These are phyloP conservation scores for Platycnemis pennipes DNA, from an alignment of 2,888 invertebrate genomes.

Conservation along the genomic window DNA sequence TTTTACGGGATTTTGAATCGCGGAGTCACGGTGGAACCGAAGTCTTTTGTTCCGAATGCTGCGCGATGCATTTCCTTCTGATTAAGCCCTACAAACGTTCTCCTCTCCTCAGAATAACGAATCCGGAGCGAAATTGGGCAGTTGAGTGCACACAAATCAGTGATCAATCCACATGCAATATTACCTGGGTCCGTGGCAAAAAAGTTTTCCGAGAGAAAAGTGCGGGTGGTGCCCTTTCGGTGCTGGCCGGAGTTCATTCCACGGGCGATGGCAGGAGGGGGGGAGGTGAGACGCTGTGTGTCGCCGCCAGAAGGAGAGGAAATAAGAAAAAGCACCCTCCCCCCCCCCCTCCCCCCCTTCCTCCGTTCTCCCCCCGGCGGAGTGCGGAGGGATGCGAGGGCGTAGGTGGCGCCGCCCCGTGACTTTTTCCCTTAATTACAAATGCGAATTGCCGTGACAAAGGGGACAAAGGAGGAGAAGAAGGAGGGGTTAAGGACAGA, in stretches of 20 bases:
- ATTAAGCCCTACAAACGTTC: too few species aligned
- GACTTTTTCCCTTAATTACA: conserved; percentile 62
- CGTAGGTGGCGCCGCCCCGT: conserved; percentile 43
- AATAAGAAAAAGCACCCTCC: background rate
- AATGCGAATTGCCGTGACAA: conserved; percentile 67
- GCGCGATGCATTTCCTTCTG: too few species aligned
- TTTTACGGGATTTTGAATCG: too few species aligned
- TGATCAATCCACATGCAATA: too few species aligned
- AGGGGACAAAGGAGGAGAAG: conserved; percentile 4
- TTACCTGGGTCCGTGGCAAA: too few species aligned
- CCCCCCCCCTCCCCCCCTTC: background rate
- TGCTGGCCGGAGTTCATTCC: background rate
- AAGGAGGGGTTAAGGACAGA: background rate
- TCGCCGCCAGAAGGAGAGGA: conserved; percentile 40
- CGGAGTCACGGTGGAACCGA: too few species aligned
- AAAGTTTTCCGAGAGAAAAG: too few species aligned
- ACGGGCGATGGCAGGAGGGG: background rate
- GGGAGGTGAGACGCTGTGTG: background rate
- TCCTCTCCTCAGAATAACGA: too few species aligned
- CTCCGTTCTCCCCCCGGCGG: background rate
- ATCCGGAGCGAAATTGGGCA: too few species aligned
- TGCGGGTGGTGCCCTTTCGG: too few species aligned
- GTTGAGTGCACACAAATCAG: too few species aligned
- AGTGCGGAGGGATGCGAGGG: conserved; percentile 22
- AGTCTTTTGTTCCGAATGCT: too few species aligned